Base-by-base conservation (phyloP, 92 coral and sea anemone species). In the Ricordea florida region DNA sequence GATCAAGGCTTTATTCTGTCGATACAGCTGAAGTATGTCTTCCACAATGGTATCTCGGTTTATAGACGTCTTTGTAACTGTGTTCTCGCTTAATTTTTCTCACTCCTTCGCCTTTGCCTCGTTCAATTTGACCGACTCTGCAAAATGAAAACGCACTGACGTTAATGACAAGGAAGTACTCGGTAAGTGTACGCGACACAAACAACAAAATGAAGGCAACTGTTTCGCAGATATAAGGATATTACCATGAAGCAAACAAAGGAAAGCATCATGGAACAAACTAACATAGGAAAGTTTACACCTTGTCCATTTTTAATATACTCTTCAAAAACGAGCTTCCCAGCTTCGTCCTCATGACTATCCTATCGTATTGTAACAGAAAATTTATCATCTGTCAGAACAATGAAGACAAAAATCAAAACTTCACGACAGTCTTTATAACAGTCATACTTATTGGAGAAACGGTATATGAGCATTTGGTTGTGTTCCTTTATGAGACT, bases 251-350 rank as follows among this genome's bases (percentile, higher is more conserved):
- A n/a, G n/a, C n/a, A n/a, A n/a, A n/a, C n/a, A n/a, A 14, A 49
- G 9, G 57, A 15, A 21, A 21, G 14, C 22, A 21, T 23, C 3
- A 10, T 21, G 14, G 11, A n/a, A n/a, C 1, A 55, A 3, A 6
- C 4, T 30, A 26, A 20, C 6, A 55, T 11, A 10, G n/a, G 29
- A 62, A 6, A 22, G 6, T 41, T 62, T 75, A 27, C 51, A 75
- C 72, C 82, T 62, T 75, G 40, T 34, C 64, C 64, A 51, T 33
- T 61, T 33, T 62, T 63, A 47, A 75, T 37, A 44, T 75, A 75
- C 29, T 75, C 82, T 75, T 62, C 63, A 38, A 62, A 48, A 14
- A 61, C 61, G 59, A 61, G 62, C 45, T n/a, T n/a, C n/a, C n/a
- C n/a, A n/a, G 36, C 18, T 10, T 61, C 35, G 41, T 70, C 47